Percentiles rank a stretch among this genome's conserved stretches.
Evolutionary conservation across 53 echinoderm and acorn worm genomes (phyloP).

Genomic region (Holothuria leucospilota): DNA sequence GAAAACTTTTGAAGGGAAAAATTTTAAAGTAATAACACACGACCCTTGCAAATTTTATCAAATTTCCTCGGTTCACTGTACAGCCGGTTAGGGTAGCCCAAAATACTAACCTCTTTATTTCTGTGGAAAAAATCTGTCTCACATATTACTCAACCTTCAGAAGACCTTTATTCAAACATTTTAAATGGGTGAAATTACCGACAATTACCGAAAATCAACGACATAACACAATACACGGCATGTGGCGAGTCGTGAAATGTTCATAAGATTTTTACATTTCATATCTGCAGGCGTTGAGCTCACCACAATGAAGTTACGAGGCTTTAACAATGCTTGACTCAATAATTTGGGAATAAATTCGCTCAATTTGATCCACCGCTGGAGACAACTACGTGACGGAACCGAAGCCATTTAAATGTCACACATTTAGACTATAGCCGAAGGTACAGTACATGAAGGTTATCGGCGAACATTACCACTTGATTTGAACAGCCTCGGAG

Average conservation of each 20-base stretch:
- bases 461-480: constrained; percentile 37
- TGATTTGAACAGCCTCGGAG: constrained; percentile 16
- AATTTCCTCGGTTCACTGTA: too few relatives aligned
- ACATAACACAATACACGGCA: background rate
- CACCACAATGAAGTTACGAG: constrained; percentile 15
- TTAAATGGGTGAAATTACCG: constrained; percentile 15
- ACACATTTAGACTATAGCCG: constrained; percentile 3
- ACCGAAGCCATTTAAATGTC: constrained; percentile 14
- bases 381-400: constrained; percentile 25
- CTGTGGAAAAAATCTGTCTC: too few relatives aligned
- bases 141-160: too few relatives aligned
- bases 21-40: too few relatives aligned
- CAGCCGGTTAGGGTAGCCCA: too few relatives aligned
- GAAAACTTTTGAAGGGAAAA: too few relatives aligned
- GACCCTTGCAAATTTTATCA: too few relatives aligned
- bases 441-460: constrained; percentile 25
- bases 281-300: background rate
- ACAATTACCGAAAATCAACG: background rate
- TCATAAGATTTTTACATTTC: background rate
- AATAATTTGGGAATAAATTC: constrained; percentile 36
- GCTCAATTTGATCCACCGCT: constrained; percentile 42
- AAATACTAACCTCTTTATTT: too few relatives aligned
- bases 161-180: constrained; percentile 17
- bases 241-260: constrained; percentile 2
- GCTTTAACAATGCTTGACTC: constrained; percentile 21